These are phyloP conservation scores for Eueremaeus valkanovi DNA, from an alignment of 2,888 invertebrate species.

Conservation along the genomic window DNA sequence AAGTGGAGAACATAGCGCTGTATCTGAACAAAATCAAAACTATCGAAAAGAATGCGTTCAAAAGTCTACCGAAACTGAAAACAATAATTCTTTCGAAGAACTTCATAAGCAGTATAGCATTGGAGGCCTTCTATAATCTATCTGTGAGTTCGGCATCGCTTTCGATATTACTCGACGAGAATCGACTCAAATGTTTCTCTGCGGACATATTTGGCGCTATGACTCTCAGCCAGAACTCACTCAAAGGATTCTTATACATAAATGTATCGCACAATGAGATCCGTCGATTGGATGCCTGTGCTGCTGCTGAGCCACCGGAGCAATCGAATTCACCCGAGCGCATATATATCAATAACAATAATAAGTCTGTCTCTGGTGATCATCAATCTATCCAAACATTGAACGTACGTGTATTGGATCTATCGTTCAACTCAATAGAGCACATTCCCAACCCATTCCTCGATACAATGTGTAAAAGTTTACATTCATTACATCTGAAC, in stretches of 20 bases:
- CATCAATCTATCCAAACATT: slow-evolving; percentile 38
- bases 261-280: slow-evolving; percentile 72
- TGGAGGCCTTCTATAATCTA: slow-evolving; percentile 69
- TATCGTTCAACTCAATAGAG: slow-evolving; percentile 64
- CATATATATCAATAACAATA: slow-evolving; percentile 15
- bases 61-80: slow-evolving; percentile 69
- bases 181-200: slow-evolving; percentile 37
- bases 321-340: background rate
- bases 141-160: slow-evolving; percentile 52
- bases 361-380: slow-evolving; percentile 1
- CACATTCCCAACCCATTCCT: slow-evolving; percentile 63
- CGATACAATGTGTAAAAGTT: slow-evolving; percentile 59
- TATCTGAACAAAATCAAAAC: slow-evolving; percentile 68
- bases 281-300: slow-evolving; percentile 50
- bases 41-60: slow-evolving; percentile 68
- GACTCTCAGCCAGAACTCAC: background rate
- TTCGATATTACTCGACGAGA: slow-evolving; percentile 41
- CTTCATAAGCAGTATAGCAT: slow-evolving; percentile 67
- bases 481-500: slow-evolving; percentile 67
- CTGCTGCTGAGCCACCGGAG: background rate
- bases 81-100: slow-evolving; percentile 80
- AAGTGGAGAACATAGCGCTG: slow-evolving; percentile 71
- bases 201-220: slow-evolving; percentile 23
- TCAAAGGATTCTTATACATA: slow-evolving; percentile 51
- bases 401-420: slow-evolving; percentile 57